Conservation (phyloP, 2,888 invertebrate genomes). For the Xestia xanthographa region DNA sequence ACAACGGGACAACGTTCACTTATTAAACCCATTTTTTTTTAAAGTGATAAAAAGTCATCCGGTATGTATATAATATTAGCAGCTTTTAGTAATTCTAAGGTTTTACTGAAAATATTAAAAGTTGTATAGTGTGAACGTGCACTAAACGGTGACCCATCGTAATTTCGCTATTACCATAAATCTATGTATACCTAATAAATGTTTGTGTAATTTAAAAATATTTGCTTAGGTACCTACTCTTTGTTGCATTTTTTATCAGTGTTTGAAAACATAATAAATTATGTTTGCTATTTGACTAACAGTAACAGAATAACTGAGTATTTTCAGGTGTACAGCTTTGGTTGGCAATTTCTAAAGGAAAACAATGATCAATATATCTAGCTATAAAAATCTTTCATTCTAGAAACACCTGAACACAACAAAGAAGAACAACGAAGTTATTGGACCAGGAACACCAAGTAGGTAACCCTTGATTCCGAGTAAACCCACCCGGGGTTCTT, state of each 20-base stretch:
- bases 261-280: constrained; percentile 5
- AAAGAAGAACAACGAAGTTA: neutral
- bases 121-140: constrained; percentile 22
- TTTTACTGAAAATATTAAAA: constrained; percentile 12
- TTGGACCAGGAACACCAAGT: neutral
- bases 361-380: neutral
- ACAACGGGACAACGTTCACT: no score
- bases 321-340: constrained; percentile 17
- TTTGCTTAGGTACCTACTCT: constrained; percentile 20
- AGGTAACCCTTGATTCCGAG: neutral
- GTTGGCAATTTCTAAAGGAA: neutral
- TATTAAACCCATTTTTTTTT: no score
- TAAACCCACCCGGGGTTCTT: neutral
- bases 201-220: constrained; percentile 38
- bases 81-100: neutral
- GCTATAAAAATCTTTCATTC: neutral
- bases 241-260: constrained; percentile 16
- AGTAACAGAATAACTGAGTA: neutral
- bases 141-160: constrained; percentile 21
- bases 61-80: no score
- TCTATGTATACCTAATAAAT: constrained; percentile 9
- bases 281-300: constrained; percentile 24
- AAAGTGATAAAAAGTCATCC: no score
- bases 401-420: neutral
- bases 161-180: constrained; percentile 18